Evolutionary conservation across 2,113 vertebrate species (phyloP).

Genomic region (Chamaetylas fuelleborni): DNA sequence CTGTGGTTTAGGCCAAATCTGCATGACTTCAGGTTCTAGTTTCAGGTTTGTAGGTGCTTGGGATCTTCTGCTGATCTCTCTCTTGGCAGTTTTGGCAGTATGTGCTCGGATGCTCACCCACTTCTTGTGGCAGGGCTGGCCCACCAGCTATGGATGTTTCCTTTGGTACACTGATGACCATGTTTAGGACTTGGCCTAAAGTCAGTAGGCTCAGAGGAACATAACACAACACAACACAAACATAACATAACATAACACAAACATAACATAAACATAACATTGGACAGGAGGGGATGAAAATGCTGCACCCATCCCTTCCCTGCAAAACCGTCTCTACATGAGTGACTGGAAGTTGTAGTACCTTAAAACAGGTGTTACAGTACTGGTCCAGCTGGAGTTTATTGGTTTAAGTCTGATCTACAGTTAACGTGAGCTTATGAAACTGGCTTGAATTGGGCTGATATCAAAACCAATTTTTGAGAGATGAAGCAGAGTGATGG

Average conservation of each 20-base stretch:
- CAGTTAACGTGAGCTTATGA: neutral
- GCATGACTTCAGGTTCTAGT: neutral
- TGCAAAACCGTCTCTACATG: accelerated
- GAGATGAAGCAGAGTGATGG: neutral
- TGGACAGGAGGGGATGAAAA: neutral
- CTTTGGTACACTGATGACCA: neutral
- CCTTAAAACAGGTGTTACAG: neutral
- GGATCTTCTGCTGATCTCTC: neutral
- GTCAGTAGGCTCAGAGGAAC: neutral
- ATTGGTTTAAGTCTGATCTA: neutral
- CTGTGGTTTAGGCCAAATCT: neutral
- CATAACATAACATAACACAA: too few relatives aligned
- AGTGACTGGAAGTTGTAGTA: neutral
- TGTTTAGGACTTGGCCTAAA: neutral
- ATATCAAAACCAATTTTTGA: neutral
- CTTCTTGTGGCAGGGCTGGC: neutral
- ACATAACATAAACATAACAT: neutral
- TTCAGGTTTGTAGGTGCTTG: neutral
- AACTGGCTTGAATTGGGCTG: neutral
- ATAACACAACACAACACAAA: too few relatives aligned
- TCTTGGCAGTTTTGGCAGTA: neutral
- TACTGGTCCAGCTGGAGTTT: neutral
- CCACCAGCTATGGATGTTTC: accelerated
- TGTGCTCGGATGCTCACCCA: accelerated
- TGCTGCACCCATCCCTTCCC: neutral